Evolutionary conservation across 2,797 vertebrate species (phyloP).

Genomic region (Gobionotothen gibberifrons): DNA sequence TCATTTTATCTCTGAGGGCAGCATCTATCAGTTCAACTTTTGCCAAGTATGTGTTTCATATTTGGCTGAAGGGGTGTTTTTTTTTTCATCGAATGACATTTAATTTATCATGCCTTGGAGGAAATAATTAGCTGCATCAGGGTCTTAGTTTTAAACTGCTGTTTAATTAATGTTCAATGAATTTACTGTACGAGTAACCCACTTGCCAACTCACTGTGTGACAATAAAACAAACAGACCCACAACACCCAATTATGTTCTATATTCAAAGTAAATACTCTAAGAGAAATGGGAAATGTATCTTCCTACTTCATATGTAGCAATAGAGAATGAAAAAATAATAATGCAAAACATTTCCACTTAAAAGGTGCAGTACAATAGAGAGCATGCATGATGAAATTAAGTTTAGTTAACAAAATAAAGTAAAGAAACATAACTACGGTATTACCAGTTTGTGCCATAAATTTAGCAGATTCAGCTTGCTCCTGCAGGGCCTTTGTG

Average conservation of each 20-base stretch:
- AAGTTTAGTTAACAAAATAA: constrained; percentile 89
- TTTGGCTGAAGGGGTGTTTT: constrained; percentile 67
- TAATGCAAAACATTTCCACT: constrained; percentile 86
- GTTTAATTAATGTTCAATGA: constrained; percentile 75
- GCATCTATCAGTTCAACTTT: constrained; percentile 69
- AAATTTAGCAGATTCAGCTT: constrained; percentile 99
- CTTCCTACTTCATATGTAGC: constrained; percentile 81
- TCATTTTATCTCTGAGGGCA: constrained; percentile 65
- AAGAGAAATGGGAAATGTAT: constrained; percentile 71
- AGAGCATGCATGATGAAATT: constrained; percentile 99
- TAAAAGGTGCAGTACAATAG: constrained; percentile 87
- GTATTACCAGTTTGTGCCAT: constrained; percentile 99
- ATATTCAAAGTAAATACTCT: constrained; percentile 73
- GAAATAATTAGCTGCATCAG: constrained; percentile 74
- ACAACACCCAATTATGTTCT: constrained; percentile 75
- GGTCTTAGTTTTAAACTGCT: constrained; percentile 65
- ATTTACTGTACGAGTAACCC: constrained; percentile 66
- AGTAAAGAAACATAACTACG: constrained; percentile 95
- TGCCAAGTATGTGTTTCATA: constrained; percentile 70
- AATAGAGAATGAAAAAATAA: constrained; percentile 83
- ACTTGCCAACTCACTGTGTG: constrained; percentile 69
- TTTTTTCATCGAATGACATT: constrained; percentile 67
- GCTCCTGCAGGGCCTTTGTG: constrained; percentile 99
- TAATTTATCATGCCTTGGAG: constrained; percentile 73
- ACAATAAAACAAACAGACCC: constrained; percentile 77